Base-by-base conservation (phyloP, 2,888 invertebrate species). In the Amaurobius ferox region DNA sequence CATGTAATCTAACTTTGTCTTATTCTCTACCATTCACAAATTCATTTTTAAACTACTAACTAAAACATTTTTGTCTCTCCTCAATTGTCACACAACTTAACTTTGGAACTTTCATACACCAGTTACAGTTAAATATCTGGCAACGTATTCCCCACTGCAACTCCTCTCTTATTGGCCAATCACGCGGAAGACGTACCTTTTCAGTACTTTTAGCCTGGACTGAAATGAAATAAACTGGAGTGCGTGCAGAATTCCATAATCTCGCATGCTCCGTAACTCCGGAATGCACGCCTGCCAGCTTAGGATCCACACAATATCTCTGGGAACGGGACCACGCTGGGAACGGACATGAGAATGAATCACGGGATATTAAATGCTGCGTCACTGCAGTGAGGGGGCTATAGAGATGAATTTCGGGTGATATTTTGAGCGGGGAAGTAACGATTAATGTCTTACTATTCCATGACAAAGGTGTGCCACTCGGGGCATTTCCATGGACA, bases 181-280 rank as follows among this genome's bases (percentile, higher is more conserved):
- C 62, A 83, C 39, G 83, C 77, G 71, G 66, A 71, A 83, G 30
- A 29, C 3, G 28, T 16, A 19, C 13, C 39, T 28, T 35, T 28
- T 66, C 64, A 5, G 55, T 29, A 44, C 23, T 44, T 9, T 44
- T 55, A 40, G 39, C 7, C 44, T n/a, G n/a, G n/a, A n/a, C n/a
- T 11, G 7, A 26, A 39, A 71, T n/a, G 55, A 9, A 66, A 55
- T 32, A 39, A 48, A 61, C 40, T 29, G 13, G 26, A 32, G 72
- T 83, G 77, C 83, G 83, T 83, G 83, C 83, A 72, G 72, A 66
- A 83, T 83, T 77, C 83, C 83, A 83, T 83, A 83, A 83, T 16
- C 55, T 23, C 23, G 7, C 55, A 55, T 55, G 55, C 23, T 55
- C 23, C 23, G 23, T 55, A 55, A 55, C 39, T 35, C 23, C 32